phyloP scores from a whole-genome alignment of 2,888 invertebrate species.

The Tubulanus polymorphus region DNA sequence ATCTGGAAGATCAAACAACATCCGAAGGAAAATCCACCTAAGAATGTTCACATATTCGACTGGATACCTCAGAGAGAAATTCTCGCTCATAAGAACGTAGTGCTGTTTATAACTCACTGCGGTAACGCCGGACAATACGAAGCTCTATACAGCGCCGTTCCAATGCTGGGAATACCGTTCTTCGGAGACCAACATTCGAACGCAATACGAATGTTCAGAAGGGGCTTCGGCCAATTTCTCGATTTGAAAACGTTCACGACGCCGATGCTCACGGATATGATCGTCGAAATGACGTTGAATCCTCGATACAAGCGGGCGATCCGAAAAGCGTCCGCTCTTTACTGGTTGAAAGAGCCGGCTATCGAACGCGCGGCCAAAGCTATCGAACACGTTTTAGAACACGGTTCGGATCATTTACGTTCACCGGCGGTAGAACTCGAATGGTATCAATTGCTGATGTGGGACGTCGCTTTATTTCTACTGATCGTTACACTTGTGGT shows the following conservation, averaged over 20 bases:
- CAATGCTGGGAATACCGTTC: slow-evolving; percentile 27
- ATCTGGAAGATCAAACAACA: neutral
- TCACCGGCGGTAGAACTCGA: neutral
- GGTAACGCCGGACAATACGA: slow-evolving; percentile 30
- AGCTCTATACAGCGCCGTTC: slow-evolving; percentile 29
- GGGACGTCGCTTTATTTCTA: neutral
- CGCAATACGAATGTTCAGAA: slow-evolving; percentile 17
- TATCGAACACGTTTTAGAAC: neutral
- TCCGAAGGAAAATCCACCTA: no score
- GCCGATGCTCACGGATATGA: slow-evolving; percentile 15
- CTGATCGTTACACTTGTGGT: neutral
- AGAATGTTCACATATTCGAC: slow-evolving; percentile 12
- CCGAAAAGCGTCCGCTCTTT: neutral
- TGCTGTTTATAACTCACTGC: slow-evolving; percentile 31
- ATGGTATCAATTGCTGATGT: neutral
- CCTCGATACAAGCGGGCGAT: neutral
- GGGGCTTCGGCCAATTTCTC: slow-evolving; percentile 23
- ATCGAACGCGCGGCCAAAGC: neutral
- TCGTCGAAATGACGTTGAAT: slow-evolving; percentile 13
- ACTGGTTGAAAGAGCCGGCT: neutral
- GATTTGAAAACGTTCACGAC: slow-evolving; percentile 16
- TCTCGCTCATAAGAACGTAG: slow-evolving; percentile 24
- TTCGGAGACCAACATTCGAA: slow-evolving; percentile 26
- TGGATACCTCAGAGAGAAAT: slow-evolving; percentile 33
- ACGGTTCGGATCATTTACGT: neutral